Conservation (phyloP, 2,113 vertebrate species). For the Penelope pileata region DNA sequence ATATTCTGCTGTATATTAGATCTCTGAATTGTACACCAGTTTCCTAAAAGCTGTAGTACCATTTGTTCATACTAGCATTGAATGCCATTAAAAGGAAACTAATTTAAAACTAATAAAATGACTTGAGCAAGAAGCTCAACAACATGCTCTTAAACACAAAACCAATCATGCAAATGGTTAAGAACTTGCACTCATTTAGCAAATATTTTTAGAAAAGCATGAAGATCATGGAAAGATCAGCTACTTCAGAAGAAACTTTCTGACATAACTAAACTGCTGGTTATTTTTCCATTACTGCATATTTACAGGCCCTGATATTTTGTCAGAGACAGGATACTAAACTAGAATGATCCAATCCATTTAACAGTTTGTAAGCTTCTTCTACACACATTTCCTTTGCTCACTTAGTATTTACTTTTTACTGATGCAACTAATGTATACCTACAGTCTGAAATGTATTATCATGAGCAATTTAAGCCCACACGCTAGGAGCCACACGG, state of each 20-base stretch:
- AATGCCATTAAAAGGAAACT: neutral
- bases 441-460: constrained; percentile 28
- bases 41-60: neutral
- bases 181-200: neutral
- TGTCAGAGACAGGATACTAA: constrained; percentile 25
- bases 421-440: constrained; percentile 53
- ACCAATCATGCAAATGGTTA: neutral
- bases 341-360: constrained; percentile 39
- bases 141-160: neutral
- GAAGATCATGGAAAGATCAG: neutral
- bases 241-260: constrained; percentile 6
- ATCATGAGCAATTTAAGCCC: neutral
- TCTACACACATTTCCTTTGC: constrained; percentile 41
- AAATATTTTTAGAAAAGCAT: constrained; percentile 3
- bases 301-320: constrained; percentile 20
- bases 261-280: neutral
- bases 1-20: neutral
- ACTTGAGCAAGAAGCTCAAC: neutral
- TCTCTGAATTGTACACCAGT: neutral
- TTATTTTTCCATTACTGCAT: constrained; percentile 31
- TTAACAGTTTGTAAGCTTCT: constrained; percentile 28
- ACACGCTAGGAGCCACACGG: constrained; percentile 8
- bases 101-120: neutral
- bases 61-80: neutral
- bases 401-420: constrained; percentile 49